These are phyloP conservation scores for Poecilus cupreus DNA, from an alignment of 2,888 invertebrate species.

Conservation along the genomic window DNA sequence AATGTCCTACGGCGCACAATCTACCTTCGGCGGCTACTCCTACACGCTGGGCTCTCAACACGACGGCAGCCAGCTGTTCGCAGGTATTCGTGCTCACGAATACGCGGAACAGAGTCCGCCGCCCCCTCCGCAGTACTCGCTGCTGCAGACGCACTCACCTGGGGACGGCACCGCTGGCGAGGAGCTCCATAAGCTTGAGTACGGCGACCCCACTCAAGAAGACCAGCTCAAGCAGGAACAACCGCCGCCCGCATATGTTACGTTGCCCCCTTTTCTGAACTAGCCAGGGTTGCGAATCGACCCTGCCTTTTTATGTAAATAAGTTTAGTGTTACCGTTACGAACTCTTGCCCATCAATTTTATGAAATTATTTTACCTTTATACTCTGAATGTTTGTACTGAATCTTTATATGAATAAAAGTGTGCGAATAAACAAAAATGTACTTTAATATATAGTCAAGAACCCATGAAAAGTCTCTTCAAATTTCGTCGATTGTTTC, in stretches of 20 bases:
- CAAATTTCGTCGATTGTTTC: too few relatives aligned
- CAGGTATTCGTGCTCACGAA: slow-evolving; percentile 79
- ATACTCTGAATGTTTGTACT: slow-evolving; percentile 57
- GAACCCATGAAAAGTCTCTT: too few relatives aligned
- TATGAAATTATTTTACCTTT: slow-evolving; percentile 38
- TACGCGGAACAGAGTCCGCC: slow-evolving; percentile 80
- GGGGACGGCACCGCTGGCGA: slow-evolving; percentile 77
- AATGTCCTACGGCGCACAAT: slow-evolving; percentile 71
- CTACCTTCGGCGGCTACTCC: slow-evolving; percentile 78
- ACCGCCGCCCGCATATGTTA: slow-evolving; percentile 78
- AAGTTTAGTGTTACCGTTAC: slow-evolving; percentile 33
- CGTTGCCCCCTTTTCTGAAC: slow-evolving; percentile 87
- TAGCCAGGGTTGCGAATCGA: slow-evolving; percentile 69
- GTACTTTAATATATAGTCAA: too few relatives aligned
- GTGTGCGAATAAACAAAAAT: slow-evolving; percentile 35
- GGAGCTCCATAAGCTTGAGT: slow-evolving; percentile 76
- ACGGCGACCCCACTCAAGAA: slow-evolving; percentile 70
- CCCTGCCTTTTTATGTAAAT: slow-evolving; percentile 54
- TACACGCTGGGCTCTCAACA: slow-evolving; percentile 81
- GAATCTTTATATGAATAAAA: slow-evolving; percentile 56
- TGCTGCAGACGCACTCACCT: slow-evolving; percentile 80
- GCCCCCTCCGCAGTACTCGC: slow-evolving; percentile 79
- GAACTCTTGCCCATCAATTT: slow-evolving; percentile 27
- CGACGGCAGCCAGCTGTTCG: slow-evolving; percentile 81
- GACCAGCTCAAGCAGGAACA: slow-evolving; percentile 69